Conservation (phyloP, 2,797 vertebrate species). For the Distichodus sexfasciatus region DNA sequence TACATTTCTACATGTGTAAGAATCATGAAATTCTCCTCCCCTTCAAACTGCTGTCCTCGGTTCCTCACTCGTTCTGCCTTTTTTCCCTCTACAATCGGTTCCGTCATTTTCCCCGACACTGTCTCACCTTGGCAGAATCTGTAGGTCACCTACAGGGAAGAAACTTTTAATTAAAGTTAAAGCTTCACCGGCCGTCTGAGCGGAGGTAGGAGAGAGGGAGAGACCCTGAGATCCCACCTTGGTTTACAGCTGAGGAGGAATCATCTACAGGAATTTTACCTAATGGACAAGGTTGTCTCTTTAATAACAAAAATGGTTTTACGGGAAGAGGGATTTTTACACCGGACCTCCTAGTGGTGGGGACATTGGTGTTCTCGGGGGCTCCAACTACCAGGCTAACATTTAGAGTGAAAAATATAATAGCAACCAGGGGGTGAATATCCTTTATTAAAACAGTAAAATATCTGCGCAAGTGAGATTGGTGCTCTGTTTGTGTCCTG, state of each 20-base stretch:
- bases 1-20: constrained; percentile 16
- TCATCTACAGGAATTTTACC: constrained; percentile 67
- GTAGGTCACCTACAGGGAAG: constrained; percentile 65
- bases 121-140: constrained; percentile 57
- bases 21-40: constrained; percentile 1
- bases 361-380: no score
- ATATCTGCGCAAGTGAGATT: no score
- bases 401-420: no score
- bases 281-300: constrained; percentile 71
- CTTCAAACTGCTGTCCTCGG: constrained; percentile 14
- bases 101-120: constrained; percentile 46
- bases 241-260: constrained; percentile 24
- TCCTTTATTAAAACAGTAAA: no score
- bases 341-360: no score
- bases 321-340: constrained; percentile 40
- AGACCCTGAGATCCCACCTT: not conserved
- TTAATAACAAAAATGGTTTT: constrained; percentile 66
- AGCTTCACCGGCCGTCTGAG: constrained; percentile 59
- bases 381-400: no score
- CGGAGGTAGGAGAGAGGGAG: constrained; percentile 36
- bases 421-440: no score
- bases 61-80: constrained; percentile 17
- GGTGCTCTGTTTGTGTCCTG: no score
- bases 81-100: constrained; percentile 38
- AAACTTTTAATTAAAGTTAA: constrained; percentile 81